Conservation (phyloP, 2,797 vertebrate species). For the Anisognathus igniventris region DNA sequence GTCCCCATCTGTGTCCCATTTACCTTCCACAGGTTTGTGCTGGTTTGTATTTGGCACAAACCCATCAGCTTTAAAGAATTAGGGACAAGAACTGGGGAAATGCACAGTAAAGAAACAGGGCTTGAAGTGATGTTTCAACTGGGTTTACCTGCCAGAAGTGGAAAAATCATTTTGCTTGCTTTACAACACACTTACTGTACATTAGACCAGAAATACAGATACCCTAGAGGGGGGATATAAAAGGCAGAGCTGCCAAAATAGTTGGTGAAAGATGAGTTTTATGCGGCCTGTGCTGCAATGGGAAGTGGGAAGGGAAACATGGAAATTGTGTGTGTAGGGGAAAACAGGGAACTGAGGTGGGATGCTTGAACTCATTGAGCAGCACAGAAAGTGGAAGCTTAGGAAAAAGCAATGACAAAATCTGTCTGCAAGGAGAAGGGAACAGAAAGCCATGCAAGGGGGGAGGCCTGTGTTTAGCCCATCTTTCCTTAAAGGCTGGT, state of each 20-base stretch:
- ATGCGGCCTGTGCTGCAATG: rapidly evolving
- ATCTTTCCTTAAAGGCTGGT: background rate
- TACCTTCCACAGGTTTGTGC: background rate
- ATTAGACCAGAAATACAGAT: background rate
- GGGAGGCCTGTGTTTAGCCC: background rate
- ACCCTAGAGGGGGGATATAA: background rate
- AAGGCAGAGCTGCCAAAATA: background rate
- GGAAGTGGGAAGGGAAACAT: background rate
- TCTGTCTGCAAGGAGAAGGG: background rate
- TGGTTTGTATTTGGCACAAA: background rate
- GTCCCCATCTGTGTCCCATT: background rate
- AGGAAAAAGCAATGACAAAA: background rate
- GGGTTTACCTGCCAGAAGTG: background rate
- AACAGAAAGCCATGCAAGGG: background rate
- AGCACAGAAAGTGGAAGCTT: background rate
- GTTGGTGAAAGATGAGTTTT: background rate
- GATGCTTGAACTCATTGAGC: rapidly evolving
- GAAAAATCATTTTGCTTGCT: background rate
- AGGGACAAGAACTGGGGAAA: background rate
- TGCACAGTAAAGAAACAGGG: background rate
- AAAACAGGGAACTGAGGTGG: rapidly evolving
- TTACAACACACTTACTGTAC: background rate
- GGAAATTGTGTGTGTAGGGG: background rate
- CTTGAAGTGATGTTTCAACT: background rate
- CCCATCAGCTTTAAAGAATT: background rate